Evolutionary conservation across 2,888 invertebrate genomes (phyloP), one percentile per base, ranked within the genome.

Genomic region (Harpalus rubripes): DNA sequence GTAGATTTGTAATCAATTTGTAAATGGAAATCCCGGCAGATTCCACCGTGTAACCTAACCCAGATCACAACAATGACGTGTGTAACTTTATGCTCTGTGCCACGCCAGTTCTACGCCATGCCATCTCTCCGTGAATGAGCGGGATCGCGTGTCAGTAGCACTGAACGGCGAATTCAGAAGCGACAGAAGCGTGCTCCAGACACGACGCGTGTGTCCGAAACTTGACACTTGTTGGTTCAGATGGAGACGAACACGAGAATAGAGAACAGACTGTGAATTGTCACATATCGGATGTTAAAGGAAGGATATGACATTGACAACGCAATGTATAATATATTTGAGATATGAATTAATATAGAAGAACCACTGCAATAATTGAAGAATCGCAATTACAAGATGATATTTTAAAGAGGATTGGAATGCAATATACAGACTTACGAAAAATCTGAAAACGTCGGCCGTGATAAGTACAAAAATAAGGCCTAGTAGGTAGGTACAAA

Each of bases 141-240:
- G n/a, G 39, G 65, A 26, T 65, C 65, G 65, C n/a, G n/a, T 65
- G 32, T 63, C 63, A 26, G 8, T 10, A 7, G 63, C 12, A 63
- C 32, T 32, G 4, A 32, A 5, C 32, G 5, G 4, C 5, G 32
- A 32, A 32, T 32, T 6, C 59, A 59, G 59, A 16, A 16, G 59
- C 63, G 63, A 8, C 63, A 32, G 26, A 65, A 65, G 65, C 32
- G 58, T 58, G 44, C 44, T 52, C 44, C 44, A 52, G 12, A 52
- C 44, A 61, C 16, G 22, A 61, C 7, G 63, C 2, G 63, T 63
- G 63, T 63, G 63, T 63, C 63, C 63, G 63, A 63, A 63, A 63
- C 63, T 63, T 63, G 63, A 63, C 63, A 63, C 63, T 63, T 63
- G 63, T 63, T 63, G 63, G 26, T 59, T 26, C 22, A 22, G 63